These are phyloP conservation scores for Heptranchias perlo DNA, from an alignment of 2,113 vertebrate genomes.

Conservation along the genomic window DNA sequence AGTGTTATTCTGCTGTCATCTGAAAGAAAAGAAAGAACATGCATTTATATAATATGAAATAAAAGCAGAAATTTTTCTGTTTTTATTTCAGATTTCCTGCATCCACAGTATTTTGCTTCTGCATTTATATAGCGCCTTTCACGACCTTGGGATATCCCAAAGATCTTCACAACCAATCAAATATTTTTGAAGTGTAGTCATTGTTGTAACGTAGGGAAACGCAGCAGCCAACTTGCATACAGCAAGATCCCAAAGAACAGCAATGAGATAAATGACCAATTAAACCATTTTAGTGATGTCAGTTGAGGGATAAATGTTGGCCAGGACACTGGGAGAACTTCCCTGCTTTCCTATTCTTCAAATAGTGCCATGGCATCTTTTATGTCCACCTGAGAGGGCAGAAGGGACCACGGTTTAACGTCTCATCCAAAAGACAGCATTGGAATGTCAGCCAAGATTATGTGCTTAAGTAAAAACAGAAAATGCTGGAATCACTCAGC, in stretches of 20 bases:
- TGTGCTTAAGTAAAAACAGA: neutral
- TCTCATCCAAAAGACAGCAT: neutral
- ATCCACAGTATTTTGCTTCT: too few species aligned
- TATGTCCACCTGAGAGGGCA: neutral
- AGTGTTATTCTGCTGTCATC: neutral
- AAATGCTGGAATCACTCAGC: neutral
- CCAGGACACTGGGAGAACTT: neutral
- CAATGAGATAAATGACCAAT: neutral
- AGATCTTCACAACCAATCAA: neutral
- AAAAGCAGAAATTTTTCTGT: too few species aligned
- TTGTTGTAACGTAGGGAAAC: neutral
- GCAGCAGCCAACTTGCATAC: neutral
- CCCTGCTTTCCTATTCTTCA: neutral
- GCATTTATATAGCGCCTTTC: neutral
- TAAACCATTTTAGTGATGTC: neutral
- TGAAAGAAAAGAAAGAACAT: neutral
- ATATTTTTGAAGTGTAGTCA: neutral
- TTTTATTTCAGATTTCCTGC: too few species aligned
- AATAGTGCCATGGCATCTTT: neutral
- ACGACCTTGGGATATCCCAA: neutral
- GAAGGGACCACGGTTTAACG: neutral
- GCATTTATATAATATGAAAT: neutral
- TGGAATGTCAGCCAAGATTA: neutral
- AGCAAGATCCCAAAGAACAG: neutral
- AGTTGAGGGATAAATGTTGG: neutral